A percentile compares a stretch with the other conserved stretches of the same genome.
Evolutionary conservation across 1,140 invertebrate species (phyloP).

Genomic region (Rhopalosiphum maidis): DNA sequence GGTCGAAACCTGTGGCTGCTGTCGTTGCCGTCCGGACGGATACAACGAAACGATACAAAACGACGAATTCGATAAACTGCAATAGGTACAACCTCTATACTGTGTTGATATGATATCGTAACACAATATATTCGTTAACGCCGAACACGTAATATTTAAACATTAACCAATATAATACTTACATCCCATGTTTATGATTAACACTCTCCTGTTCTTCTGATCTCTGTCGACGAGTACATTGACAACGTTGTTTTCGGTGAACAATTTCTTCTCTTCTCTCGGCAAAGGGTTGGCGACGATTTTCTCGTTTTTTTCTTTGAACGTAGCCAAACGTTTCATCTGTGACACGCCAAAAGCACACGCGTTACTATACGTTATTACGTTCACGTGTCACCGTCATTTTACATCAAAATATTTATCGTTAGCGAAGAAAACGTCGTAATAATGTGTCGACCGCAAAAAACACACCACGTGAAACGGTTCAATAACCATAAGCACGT

Average conservation of each 20-base stretch:
- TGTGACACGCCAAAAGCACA: slow-evolving; percentile 61
- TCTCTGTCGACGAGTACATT: slow-evolving; percentile 76
- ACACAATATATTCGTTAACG: background rate
- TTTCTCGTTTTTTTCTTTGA: slow-evolving; percentile 73
- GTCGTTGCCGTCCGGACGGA: too few relatives aligned
- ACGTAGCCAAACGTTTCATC: slow-evolving; percentile 77
- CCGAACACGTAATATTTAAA: background rate
- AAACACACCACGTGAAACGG: too few relatives aligned
- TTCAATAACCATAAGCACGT: too few relatives aligned
- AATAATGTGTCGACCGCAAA: background rate
- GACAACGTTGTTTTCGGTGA: slow-evolving; percentile 74
- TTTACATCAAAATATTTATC: background rate
- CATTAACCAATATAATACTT: slow-evolving; percentile 56
- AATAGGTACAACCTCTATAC: too few relatives aligned
- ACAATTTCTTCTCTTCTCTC: slow-evolving; percentile 70
- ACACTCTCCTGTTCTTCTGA: slow-evolving; percentile 70
- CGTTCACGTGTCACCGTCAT: background rate
- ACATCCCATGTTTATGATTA: slow-evolving; percentile 70
- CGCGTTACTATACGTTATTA: background rate
- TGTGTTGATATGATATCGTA: background rate
- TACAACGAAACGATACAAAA: background rate
- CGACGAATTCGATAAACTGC: background rate
- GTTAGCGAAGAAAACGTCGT: background rate
- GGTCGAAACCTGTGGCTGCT: too few relatives aligned
- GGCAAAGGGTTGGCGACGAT: slow-evolving; percentile 72